Evolutionary conservation across 2,888 invertebrate species (phyloP).

Genomic region (Alsophila aescularia): DNA sequence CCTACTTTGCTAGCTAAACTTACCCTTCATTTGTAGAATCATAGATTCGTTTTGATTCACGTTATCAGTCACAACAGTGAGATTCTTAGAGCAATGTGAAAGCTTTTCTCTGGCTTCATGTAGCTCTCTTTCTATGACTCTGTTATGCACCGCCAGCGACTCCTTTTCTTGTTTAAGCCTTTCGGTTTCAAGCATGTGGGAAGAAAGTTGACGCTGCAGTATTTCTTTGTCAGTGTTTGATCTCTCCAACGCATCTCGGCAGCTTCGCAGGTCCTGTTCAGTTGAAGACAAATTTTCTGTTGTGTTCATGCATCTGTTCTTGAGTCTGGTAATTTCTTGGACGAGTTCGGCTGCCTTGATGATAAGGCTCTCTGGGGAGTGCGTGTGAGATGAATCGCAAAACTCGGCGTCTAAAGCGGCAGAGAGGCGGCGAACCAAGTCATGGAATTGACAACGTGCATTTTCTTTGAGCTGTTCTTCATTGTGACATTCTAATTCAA

Average conservation of each 20-base stretch:
- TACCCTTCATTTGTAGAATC: slow-evolving; percentile 88
- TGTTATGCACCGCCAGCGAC: slow-evolving; percentile 88
- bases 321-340: slow-evolving; percentile 88
- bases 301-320: slow-evolving; percentile 85
- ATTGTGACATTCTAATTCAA: slow-evolving; percentile 88
- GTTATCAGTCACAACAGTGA: slow-evolving; percentile 87
- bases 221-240: slow-evolving; percentile 89
- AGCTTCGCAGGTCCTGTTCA: slow-evolving; percentile 87
- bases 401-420: slow-evolving; percentile 89
- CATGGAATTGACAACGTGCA: slow-evolving; percentile 87
- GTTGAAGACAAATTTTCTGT: slow-evolving; percentile 85
- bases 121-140: slow-evolving; percentile 89
- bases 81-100: slow-evolving; percentile 85
- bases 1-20: neutral
- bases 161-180: slow-evolving; percentile 92
- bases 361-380: slow-evolving; percentile 89
- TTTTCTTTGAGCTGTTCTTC: slow-evolving; percentile 91
- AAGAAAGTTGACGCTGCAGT: slow-evolving; percentile 88
- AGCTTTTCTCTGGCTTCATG: slow-evolving; percentile 88
- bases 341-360: slow-evolving; percentile 91
- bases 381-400: slow-evolving; percentile 86
- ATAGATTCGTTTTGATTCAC: slow-evolving; percentile 88
- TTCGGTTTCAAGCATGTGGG: slow-evolving; percentile 89
- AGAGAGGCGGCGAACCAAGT: slow-evolving; percentile 89
- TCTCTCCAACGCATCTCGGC: slow-evolving; percentile 87